Evolutionary conservation across 2,113 vertebrate species (phyloP), one percentile per base, ranked within the genome.

Genomic region (Prionailurus viverrinus): DNA sequence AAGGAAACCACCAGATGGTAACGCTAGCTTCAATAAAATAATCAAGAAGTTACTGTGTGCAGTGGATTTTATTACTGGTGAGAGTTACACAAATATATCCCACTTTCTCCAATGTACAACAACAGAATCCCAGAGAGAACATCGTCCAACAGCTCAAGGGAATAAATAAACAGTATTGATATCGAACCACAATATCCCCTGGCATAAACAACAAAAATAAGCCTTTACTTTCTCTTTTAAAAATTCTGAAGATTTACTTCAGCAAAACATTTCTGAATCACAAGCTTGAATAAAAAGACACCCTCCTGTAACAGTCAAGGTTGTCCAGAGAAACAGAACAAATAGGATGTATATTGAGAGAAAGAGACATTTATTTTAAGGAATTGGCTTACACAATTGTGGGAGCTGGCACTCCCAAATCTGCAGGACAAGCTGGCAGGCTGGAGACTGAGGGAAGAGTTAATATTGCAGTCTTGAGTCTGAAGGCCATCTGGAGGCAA

Each of bases 191-290:
- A 91, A 29, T 48, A 91, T 5, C 16, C 58, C 14, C 63, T 48
- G 19, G 78, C 51, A 89, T 85, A 78, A 94, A 92, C 65, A 91
- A 81, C 7, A 82, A 93, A 93, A 87, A 51, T 48, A 84, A 89
- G 6, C 68, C 39, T 78, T 86, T 27, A 39, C 1, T 63, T 95
- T 96, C 69, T 93, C 33, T 88, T 58, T 73, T 45, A 84, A 95
- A 94, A 95, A 33, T 45, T 29, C 39, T 13, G 25, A 95, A 21
- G 39, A 14, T 63, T 39, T 93, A 31, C 61, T 94, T 96, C 45
- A 80, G n/a, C 48, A 88, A 98, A 97, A 36, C 25, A 82, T 85
- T 55, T 94, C 71, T 91, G 81, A 96, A 83, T 55, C 69, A 80
- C 15, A 93, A 73, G 68, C 12, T 3, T 73, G 36, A 91, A 89